Evolutionary conservation across 2,113 vertebrate genomes (phyloP).

Genomic region (Etia nguti): DNA sequence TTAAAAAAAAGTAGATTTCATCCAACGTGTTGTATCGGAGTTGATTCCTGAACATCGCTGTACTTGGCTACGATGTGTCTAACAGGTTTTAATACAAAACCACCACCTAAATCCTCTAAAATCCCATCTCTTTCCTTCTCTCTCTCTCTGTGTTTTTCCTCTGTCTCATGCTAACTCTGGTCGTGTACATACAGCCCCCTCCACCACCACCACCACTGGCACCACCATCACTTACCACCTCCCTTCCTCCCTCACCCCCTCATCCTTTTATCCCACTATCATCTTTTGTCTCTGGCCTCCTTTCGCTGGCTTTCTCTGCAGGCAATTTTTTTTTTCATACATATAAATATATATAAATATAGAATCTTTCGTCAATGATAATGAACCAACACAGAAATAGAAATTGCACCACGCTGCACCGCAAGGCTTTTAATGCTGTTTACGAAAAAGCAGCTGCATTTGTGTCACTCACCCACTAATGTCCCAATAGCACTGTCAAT

Average conservation of each 20-base stretch:
- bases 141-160: neutral
- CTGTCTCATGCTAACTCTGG: neutral
- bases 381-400: slow-evolving; percentile 6
- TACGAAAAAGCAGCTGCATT: slow-evolving; percentile 1
- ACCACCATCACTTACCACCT: slow-evolving; percentile 40
- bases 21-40: neutral
- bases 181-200: neutral
- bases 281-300: slow-evolving; percentile 65
- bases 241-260: slow-evolving; percentile 51
- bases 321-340: slow-evolving; percentile 20
- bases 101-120: slow-evolving; percentile 19
- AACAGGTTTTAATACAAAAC: slow-evolving; percentile 16
- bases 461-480: neutral
- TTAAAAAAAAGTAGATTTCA: neutral
- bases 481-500: neutral
- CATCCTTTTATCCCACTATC: slow-evolving; percentile 59
- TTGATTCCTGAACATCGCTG: slow-evolving; percentile 5
- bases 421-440: neutral
- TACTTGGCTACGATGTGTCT: neutral
- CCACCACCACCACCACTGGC: neutral
- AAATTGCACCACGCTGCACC: neutral
- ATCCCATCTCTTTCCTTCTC: slow-evolving; percentile 1
- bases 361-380: slow-evolving; percentile 33
- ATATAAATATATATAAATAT: slow-evolving; percentile 9
- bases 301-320: slow-evolving; percentile 44